A percentile compares a stretch with the other conserved stretches of the same genome.
Conservation (phyloP, 2,113 vertebrate species). For the Percina caprodes region DNA sequence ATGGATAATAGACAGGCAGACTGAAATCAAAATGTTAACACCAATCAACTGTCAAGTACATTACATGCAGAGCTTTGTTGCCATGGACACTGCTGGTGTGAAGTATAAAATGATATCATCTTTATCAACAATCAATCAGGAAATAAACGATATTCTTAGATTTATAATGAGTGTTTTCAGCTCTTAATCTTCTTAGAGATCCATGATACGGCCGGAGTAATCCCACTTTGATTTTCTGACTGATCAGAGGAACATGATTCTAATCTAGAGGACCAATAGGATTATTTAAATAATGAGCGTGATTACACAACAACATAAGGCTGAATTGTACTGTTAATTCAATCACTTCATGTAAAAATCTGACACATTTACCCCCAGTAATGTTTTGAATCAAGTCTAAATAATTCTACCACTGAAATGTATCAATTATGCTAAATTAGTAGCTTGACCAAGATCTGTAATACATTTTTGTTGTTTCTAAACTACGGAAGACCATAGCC, state of each 20-base stretch:
- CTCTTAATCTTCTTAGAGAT: constrained; percentile 71
- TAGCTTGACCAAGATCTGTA: background rate
- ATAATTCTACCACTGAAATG: background rate
- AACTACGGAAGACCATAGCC: constrained; percentile 8
- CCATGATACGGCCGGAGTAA: constrained; percentile 55
- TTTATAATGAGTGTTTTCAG: constrained; percentile 63
- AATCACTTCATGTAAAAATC: constrained; percentile 56
- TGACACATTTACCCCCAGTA: constrained; percentile 39
- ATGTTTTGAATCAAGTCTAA: constrained; percentile 7
- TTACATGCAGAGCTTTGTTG: constrained; percentile 70
- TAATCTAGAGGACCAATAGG: constrained; percentile 73
- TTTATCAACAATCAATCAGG: constrained; percentile 67
- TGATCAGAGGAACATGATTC: constrained; percentile 68
- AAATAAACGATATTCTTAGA: constrained; percentile 70
- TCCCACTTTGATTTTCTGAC: constrained; percentile 72
- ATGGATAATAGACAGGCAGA: constrained; percentile 48
- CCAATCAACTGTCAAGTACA: constrained; percentile 71
- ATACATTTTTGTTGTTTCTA: background rate
- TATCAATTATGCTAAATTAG: background rate
- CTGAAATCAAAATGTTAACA: constrained; percentile 72
- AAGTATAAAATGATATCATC: constrained; percentile 49
- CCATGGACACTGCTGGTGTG: constrained; percentile 76
- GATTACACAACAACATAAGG: constrained; percentile 67
- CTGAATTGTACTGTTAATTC: constrained; percentile 59
- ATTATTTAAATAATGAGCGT: constrained; percentile 73